phyloP scores from a whole-genome alignment of 2,888 invertebrate genomes.

The Apocheima hispidaria region DNA sequence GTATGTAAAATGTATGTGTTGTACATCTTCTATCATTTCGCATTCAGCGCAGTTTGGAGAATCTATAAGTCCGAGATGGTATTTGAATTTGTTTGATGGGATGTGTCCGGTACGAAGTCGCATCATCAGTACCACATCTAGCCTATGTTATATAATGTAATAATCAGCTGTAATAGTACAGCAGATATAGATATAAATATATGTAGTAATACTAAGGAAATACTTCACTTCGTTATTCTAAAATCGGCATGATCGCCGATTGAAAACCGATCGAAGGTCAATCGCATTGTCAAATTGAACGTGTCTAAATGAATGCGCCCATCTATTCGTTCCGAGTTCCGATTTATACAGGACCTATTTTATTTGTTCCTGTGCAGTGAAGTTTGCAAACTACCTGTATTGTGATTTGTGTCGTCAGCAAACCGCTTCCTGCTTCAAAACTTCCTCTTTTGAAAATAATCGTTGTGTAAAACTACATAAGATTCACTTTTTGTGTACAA shows the following conservation, averaged over 20 bases:
- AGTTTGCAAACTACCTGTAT: slow-evolving; percentile 27
- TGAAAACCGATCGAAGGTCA: slow-evolving; percentile 36
- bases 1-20: too few species aligned
- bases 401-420: slow-evolving; percentile 24
- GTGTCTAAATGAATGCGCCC: slow-evolving; percentile 4
- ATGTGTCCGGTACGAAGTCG: too few species aligned
- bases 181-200: too few species aligned
- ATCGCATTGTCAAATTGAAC: slow-evolving; percentile 35
- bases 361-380: slow-evolving; percentile 27
- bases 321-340: slow-evolving; percentile 31
- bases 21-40: too few species aligned
- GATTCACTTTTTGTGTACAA: too few species aligned
- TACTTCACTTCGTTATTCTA: slow-evolving; percentile 1
- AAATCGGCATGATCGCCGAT: slow-evolving; percentile 36
- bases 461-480: too few species aligned
- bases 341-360: slow-evolving; percentile 9
- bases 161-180: too few species aligned
- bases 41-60: too few species aligned
- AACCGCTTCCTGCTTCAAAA: slow-evolving; percentile 20
- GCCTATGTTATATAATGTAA: too few species aligned
- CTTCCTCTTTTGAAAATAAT: slow-evolving; percentile 5
- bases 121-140: too few species aligned
- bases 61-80: too few species aligned
- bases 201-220: neutral
- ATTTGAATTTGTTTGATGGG: too few species aligned